Evolutionary conservation across 2,797 vertebrate species (phyloP), one percentile per base, ranked within the genome.

Genomic region (Cetoscarus ocellatus): DNA sequence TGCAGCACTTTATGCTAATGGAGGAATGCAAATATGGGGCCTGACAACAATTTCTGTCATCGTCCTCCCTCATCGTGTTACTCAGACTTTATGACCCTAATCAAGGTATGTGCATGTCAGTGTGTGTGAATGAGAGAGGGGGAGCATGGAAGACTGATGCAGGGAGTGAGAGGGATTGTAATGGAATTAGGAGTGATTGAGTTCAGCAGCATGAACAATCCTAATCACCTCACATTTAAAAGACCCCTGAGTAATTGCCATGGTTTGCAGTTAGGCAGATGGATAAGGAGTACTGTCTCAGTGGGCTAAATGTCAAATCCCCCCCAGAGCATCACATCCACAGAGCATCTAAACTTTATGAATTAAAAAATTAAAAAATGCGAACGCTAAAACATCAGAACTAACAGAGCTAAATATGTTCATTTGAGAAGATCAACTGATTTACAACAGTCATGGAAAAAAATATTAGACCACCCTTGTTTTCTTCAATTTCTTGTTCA

Each of bases 101-200:
- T 80, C 80, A 42, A 67, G 59, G 62, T 75, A 56, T 44, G 75
- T 45, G 67, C 38, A 9, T 73, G 63, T 56, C 51, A 43, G 58
- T 64, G 5, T 69, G 40, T 64, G 49, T 64, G 55, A 42, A 61
- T 18, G 35, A 42, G 58, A 54, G 8, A 17, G 62, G 53, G 57
- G 44, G 49, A 77, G 73, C 49, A 39, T 15, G 15, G 50, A 27
- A 39, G 39, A 53, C 39, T 34, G 77, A 70, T 42, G 18, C 27
- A 44, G 19, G 36, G 49, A 54, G 51, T 67, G 42, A 69, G 53
- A 63, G 40, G 40, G 44, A 49, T 64, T 50, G 35, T 85, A 85
- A 84, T 82, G 68, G 76, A 86, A 88, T 89, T 83, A 78, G 68
- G 65, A 80, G 70, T 84, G 83, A 89, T 70, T 77, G 80, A 80